Conservation (phyloP, 2,113 vertebrate species). For the Ginglymostoma cirratum region DNA sequence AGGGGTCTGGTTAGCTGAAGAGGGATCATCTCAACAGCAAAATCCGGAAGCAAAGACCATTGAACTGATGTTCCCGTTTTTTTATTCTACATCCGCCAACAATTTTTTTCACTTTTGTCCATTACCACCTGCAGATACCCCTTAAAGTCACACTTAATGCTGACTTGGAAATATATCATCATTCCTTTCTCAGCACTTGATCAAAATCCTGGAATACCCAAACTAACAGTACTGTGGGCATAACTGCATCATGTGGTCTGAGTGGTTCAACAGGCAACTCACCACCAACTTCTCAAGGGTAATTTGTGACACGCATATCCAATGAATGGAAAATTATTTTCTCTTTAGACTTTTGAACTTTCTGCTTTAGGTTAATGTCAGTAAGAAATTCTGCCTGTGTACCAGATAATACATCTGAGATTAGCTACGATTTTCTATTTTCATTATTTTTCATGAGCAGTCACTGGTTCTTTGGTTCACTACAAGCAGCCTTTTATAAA, state of each 20-base stretch:
- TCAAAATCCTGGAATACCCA: background rate
- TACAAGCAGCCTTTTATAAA: background rate
- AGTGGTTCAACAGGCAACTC: background rate
- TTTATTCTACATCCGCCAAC: no score
- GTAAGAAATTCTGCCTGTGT: background rate
- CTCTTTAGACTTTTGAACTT: background rate
- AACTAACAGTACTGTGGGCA: background rate
- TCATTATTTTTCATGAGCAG: background rate
- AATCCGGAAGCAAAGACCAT: no score
- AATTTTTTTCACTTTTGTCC: no score
- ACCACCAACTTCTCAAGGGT: background rate
- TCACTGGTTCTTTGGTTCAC: conserved; percentile 3
- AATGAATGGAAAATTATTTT: background rate
- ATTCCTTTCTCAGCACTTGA: background rate
- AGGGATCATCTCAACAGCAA: no score
- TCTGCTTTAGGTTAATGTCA: background rate
- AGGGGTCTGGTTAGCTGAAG: no score
- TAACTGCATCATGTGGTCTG: background rate
- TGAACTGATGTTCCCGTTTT: no score
- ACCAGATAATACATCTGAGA: background rate
- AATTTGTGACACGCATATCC: background rate
- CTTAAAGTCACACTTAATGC: background rate
- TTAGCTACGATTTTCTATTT: background rate
- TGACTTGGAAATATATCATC: background rate
- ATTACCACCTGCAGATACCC: background rate